Evolutionary conservation across 64 coral and sea anemone genomes (phyloP).

Genomic region (Porites lutea): DNA sequence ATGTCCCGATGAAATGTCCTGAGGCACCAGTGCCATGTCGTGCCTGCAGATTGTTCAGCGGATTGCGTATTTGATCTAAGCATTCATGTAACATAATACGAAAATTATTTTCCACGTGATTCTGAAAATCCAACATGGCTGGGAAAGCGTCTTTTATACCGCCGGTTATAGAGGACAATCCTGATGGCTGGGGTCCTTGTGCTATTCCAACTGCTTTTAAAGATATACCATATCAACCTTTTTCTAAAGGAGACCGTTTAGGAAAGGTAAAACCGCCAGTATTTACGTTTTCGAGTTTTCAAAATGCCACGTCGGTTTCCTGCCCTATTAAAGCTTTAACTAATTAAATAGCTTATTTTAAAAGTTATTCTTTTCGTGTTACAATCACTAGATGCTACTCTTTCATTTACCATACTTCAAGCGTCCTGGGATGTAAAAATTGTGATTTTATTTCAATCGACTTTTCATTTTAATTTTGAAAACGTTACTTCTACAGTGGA

Average conservation of each 20-base stretch:
- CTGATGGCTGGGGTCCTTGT: slow-evolving; percentile 97
- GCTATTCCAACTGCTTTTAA: slow-evolving; percentile 95
- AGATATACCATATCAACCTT: slow-evolving; percentile 99
- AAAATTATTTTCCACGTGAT: slow-evolving; percentile 1
- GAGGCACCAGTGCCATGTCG: no score
- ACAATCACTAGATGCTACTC: no score
- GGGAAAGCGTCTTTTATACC: slow-evolving; percentile 93
- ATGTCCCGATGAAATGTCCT: no score
- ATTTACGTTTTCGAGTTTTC: neutral
- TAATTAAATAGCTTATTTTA: no score
- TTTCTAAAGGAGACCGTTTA: slow-evolving; percentile 98
- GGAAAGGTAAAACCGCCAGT: slow-evolving; percentile 76
- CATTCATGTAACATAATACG: neutral
- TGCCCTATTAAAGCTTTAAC: neutral
- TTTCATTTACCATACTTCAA: no score
- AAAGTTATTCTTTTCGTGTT: no score
- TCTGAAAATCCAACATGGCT: slow-evolving; percentile 78
- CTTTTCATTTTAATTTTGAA: no score
- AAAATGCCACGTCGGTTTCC: slow-evolving; percentile 66
- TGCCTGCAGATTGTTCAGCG: neutral
- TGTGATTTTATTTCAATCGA: no score
- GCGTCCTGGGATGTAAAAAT: no score
- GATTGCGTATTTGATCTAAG: neutral
- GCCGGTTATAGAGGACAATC: slow-evolving; percentile 98
- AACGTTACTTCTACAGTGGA: no score